These are phyloP conservation scores for Lates japonicus DNA, from an alignment of 2,797 vertebrate genomes.

Conservation along the genomic window DNA sequence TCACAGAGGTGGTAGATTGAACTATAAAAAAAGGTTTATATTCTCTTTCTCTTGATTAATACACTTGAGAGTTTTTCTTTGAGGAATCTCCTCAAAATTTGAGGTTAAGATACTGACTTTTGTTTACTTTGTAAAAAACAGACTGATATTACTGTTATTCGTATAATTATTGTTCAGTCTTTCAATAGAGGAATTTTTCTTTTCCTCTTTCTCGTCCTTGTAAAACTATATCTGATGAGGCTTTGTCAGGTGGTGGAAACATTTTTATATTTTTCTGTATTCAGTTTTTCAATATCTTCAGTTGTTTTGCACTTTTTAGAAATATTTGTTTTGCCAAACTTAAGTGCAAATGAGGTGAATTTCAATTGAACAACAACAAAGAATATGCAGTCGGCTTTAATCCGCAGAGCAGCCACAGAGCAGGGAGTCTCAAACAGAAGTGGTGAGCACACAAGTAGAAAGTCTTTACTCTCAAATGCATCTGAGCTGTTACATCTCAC, in stretches of 20 bases:
- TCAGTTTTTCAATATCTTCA: not conserved
- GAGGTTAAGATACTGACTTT: constrained; percentile 40
- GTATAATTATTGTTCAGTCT: not conserved
- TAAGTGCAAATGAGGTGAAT: constrained; percentile 40
- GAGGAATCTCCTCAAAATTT: constrained; percentile 28
- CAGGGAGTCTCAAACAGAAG: constrained; percentile 1
- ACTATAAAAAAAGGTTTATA: constrained; percentile 52
- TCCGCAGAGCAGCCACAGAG: constrained; percentile 19
- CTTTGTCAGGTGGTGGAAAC: not conserved
- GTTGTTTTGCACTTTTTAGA: not conserved
- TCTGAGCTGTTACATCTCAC: constrained; percentile 32
- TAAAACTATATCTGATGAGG: not conserved
- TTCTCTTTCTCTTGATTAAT: constrained; percentile 61
- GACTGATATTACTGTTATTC: constrained; percentile 11
- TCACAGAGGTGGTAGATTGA: constrained; percentile 36
- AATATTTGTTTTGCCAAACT: constrained; percentile 35
- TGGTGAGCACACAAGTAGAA: constrained; percentile 21
- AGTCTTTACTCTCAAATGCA: constrained; percentile 36
- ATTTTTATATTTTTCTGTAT: not conserved
- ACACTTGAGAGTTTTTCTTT: constrained; percentile 53
- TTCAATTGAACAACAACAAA: constrained; percentile 20
- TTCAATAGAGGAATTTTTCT: not conserved
- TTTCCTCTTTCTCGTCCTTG: not conserved
- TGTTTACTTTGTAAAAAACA: constrained; percentile 30
- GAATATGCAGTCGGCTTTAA: constrained; percentile 19